Conservation (phyloP, 2,888 invertebrate genomes). For the Agrochola lychnidis region DNA sequence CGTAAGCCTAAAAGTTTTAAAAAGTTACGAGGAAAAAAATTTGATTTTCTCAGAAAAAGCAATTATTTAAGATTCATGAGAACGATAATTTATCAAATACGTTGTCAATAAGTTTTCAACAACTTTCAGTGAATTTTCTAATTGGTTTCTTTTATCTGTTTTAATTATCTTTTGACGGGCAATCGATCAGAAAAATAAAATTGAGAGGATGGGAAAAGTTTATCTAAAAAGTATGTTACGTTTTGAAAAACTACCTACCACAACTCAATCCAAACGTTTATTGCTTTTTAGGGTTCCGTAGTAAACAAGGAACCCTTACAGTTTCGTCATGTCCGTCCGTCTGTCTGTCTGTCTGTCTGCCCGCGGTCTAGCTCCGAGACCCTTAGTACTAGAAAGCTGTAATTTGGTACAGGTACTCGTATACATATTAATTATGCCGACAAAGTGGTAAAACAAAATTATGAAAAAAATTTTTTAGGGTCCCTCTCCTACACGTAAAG, state of each 20-base stretch:
- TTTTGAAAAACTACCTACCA: not conserved
- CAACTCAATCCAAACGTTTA: not conserved
- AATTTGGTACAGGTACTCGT: too few relatives aligned
- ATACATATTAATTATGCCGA: too few relatives aligned
- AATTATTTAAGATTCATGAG: slow-evolving; percentile 29
- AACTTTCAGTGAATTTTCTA: slow-evolving; percentile 42
- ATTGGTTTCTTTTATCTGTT: slow-evolving; percentile 54
- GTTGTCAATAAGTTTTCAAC: slow-evolving; percentile 57
- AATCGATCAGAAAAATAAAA: slow-evolving; percentile 34
- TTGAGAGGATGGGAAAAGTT: slow-evolving; percentile 4
- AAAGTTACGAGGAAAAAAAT: slow-evolving; percentile 11
- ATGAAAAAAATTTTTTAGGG: too few relatives aligned
- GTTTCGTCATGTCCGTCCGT: too few relatives aligned
- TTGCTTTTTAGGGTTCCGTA: too few relatives aligned
- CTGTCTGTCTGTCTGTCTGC: too few relatives aligned
- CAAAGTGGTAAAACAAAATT: too few relatives aligned
- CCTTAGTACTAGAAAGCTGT: too few relatives aligned
- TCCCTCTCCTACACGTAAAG: too few relatives aligned
- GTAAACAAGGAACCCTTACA: too few relatives aligned
- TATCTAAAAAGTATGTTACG: not conserved
- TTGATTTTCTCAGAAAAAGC: not conserved
- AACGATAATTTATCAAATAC: slow-evolving; percentile 55
- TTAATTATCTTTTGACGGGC: slow-evolving; percentile 46
- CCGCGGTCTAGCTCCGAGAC: too few relatives aligned
- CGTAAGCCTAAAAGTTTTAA: not conserved